These are phyloP conservation scores for Pteria penguin DNA, from an alignment of 2,888 invertebrate species.

Conservation along the genomic window DNA sequence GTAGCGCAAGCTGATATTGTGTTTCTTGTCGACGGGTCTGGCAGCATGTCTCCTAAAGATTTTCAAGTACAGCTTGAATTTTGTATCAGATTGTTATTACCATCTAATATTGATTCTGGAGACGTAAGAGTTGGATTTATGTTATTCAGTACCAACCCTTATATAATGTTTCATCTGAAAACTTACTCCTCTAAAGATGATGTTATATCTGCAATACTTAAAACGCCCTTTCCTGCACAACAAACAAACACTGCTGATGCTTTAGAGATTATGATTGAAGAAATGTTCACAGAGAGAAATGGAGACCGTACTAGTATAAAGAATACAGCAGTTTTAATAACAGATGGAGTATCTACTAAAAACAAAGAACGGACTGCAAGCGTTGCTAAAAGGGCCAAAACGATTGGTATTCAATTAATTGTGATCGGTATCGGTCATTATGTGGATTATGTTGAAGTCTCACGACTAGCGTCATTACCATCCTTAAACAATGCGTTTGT, in stretches of 20 bases:
- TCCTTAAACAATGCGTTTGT: neutral
- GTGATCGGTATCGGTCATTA: neutral
- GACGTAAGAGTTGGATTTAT: conserved; percentile 65
- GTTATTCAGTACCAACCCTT: conserved; percentile 63
- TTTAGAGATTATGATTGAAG: neutral
- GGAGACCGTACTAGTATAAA: neutral
- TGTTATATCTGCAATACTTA: too few relatives aligned
- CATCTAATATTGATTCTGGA: conserved; percentile 56
- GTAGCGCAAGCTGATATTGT: conserved; percentile 63
- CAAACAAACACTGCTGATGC: neutral
- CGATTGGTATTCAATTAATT: neutral
- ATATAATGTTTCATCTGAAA: conserved; percentile 63
- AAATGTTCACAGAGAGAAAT: neutral
- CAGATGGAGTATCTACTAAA: neutral
- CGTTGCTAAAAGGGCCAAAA: neutral
- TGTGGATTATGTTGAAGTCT: neutral
- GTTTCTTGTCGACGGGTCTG: conserved; percentile 68
- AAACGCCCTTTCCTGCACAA: too few relatives aligned
- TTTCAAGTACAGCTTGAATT: conserved; percentile 62
- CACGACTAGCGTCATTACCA: neutral
- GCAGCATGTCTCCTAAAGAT: conserved; percentile 63
- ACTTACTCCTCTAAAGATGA: neutral
- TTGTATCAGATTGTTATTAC: conserved; percentile 53
- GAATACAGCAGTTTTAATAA: neutral
- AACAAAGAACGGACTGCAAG: neutral